A percentile compares a stretch with the other conserved stretches of the same genome.
phyloP scores from a whole-genome alignment of 2,888 invertebrate genomes.

The Caenorhabditis becei region DNA sequence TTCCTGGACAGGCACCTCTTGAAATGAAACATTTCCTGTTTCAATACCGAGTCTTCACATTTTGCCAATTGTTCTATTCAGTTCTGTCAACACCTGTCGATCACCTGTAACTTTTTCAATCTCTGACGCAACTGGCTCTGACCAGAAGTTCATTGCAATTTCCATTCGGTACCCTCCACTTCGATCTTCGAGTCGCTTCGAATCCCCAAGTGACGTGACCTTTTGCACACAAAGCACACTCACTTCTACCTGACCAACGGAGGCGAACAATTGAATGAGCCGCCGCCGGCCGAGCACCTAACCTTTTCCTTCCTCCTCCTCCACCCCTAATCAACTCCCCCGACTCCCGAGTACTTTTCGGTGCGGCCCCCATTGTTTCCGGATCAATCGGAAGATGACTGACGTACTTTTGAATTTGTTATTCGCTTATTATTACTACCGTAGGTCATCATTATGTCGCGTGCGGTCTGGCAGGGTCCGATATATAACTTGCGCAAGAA shows the following conservation, averaged over 20 bases:
- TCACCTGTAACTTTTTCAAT: no score
- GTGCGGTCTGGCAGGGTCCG: not conserved
- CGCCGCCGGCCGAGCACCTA: constrained; percentile 6
- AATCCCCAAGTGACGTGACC: constrained; percentile 19
- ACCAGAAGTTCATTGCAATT: no score
- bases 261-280: constrained; percentile 35
- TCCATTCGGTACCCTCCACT: no score
- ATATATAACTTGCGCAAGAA: not conserved
- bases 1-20: no score
- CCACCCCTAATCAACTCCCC: constrained; percentile 1
- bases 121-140: no score
- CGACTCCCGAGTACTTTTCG: not conserved
- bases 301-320: constrained; percentile 13
- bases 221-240: constrained; percentile 20
- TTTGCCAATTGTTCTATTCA: no score
- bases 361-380: not conserved
- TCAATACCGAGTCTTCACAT: no score
- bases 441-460: not conserved
- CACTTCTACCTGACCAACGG: constrained; percentile 23
- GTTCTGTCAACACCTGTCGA: no score
- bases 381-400: no score
- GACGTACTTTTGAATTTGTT: not conserved
- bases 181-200: constrained; percentile 1
- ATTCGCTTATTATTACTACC: not conserved
- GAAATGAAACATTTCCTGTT: no score